These are phyloP conservation scores for Drosophila kanapiae DNA, from an alignment of 1,140 invertebrate species.

Conservation along the genomic window DNA sequence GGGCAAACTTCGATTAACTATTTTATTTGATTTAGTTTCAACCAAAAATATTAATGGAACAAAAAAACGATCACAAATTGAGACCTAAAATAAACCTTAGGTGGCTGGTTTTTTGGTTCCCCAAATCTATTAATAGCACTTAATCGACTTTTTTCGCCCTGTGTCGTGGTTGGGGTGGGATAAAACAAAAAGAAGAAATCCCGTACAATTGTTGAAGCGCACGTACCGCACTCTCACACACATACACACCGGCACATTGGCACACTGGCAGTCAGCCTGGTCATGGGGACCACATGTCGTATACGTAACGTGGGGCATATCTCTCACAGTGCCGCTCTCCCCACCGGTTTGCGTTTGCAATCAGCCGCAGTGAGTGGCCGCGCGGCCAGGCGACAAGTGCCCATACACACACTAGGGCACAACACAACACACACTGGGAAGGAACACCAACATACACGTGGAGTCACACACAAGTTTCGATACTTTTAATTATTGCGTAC, in stretches of 20 bases:
- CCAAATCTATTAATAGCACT: background rate
- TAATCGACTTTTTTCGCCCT: slow-evolving; percentile 1
- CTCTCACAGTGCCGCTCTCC: slow-evolving; percentile 44
- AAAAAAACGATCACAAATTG: background rate
- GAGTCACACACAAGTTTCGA: slow-evolving; percentile 68
- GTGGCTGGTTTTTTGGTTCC: background rate
- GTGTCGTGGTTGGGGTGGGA: slow-evolving; percentile 7
- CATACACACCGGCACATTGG: slow-evolving; percentile 4
- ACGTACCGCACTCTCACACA: slow-evolving; percentile 69
- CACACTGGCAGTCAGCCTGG: slow-evolving; percentile 11
- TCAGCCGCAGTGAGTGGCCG: slow-evolving; percentile 73
- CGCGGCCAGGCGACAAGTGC: slow-evolving; percentile 75
- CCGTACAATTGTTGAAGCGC: slow-evolving; percentile 74
- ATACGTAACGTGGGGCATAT: slow-evolving; percentile 77
- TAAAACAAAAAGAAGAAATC: slow-evolving; percentile 50
- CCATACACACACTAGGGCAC: slow-evolving; percentile 44
- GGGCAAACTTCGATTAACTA: too few relatives aligned
- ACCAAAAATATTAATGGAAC: background rate
- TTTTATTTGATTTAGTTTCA: background rate
- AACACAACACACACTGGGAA: slow-evolving; percentile 10
- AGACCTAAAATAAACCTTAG: background rate
- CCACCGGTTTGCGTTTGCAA: slow-evolving; percentile 68
- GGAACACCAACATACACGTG: slow-evolving; percentile 4
- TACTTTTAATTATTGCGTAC: slow-evolving; percentile 84
- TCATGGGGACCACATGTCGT: slow-evolving; percentile 67